phyloP scores from a whole-genome alignment of 30 jellyfish, hydroid and myxozoan species.

The Chrysaora quinquecirrha region DNA sequence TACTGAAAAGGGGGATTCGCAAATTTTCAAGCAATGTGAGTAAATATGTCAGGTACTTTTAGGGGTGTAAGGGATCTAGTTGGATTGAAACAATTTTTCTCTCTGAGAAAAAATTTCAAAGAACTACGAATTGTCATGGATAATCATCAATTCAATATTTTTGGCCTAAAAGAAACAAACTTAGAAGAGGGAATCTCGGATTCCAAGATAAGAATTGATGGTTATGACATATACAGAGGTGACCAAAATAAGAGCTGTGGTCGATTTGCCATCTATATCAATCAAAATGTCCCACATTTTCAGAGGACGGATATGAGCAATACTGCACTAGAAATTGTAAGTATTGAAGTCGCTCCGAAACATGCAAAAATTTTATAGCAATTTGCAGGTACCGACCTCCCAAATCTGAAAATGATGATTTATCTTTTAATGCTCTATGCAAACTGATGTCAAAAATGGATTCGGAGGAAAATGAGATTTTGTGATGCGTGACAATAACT shows the following conservation, averaged over 20 bases:
- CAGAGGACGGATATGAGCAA: slow-evolving; percentile 18
- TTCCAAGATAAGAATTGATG: slow-evolving; percentile 37
- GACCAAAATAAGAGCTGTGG: slow-evolving; percentile 33
- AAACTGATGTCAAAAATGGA: background rate
- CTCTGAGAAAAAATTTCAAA: slow-evolving; percentile 10
- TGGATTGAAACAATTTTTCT: background rate
- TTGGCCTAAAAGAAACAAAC: slow-evolving; percentile 36
- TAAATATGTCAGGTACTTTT: background rate
- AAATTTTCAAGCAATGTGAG: background rate
- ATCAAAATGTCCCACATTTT: slow-evolving; percentile 21
- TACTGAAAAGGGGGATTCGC: background rate
- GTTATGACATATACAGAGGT: slow-evolving; percentile 23
- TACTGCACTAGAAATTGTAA: slow-evolving; percentile 15
- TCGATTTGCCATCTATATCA: slow-evolving; percentile 20
- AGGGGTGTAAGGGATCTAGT: slow-evolving; percentile 31
- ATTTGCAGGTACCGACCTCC: slow-evolving; percentile 9
- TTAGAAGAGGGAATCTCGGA: slow-evolving; percentile 13
- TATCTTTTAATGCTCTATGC: background rate
- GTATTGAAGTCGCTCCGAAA: slow-evolving; percentile 12
- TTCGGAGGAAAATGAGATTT: background rate
- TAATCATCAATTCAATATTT: slow-evolving; percentile 33
- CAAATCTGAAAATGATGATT: background rate
- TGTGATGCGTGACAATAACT: background rate
- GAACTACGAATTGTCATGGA: slow-evolving; percentile 27
- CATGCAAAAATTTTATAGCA: slow-evolving; percentile 32